Evolutionary conservation across 2,113 vertebrate genomes (phyloP), one percentile per base, ranked within the genome.

Genomic region (Proteles cristata): DNA sequence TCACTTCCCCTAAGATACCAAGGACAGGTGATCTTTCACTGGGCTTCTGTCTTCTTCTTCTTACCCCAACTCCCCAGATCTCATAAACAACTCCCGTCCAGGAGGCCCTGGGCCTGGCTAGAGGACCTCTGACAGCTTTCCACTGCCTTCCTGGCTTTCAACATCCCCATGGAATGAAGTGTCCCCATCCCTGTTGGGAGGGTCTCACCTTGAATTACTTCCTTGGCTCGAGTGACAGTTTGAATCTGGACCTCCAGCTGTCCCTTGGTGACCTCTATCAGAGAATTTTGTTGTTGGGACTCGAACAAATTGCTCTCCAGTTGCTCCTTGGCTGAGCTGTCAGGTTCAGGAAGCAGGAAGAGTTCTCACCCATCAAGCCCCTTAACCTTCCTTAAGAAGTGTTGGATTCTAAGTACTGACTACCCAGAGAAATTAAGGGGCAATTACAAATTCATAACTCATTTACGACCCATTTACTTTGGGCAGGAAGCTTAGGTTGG

Each of bases 231-330:
- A 0, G 87, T 98, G 77, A 99, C 94, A 43, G 98, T 96, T 19
- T 98, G 87, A 53, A 99, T 88, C 58, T 99, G 99, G n/a, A 99
- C 96, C 76, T 98, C 98, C 73, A 99, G 98, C 77, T 99, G 99
- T 76, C 97, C 97, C 74, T 95, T 98, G 83, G 98, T 94, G 45
- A 99, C 97, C 93, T 99, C 98, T 33, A 98, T 84, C 95, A 98
- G 96, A 15, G 99, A 99, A 19, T 98, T 95, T 35, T 96, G 98
- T 92, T 99, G 94, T 92, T 99, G 99, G 93, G 98, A 97, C 55
- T 98, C 98, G 97, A 98, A 97, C n/a, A 99, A 98, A 97, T 98
- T 98, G 96, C 97, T 98, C 95, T 99, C 99, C 92, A 99, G 98
- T 33, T 94, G 98, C 68, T 98, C 98, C 10, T 98, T 99, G 86